Evolutionary conservation across 2,888 invertebrate genomes (phyloP), one percentile per base, ranked within the genome.

Genomic region (Melanostoma scalare): DNA sequence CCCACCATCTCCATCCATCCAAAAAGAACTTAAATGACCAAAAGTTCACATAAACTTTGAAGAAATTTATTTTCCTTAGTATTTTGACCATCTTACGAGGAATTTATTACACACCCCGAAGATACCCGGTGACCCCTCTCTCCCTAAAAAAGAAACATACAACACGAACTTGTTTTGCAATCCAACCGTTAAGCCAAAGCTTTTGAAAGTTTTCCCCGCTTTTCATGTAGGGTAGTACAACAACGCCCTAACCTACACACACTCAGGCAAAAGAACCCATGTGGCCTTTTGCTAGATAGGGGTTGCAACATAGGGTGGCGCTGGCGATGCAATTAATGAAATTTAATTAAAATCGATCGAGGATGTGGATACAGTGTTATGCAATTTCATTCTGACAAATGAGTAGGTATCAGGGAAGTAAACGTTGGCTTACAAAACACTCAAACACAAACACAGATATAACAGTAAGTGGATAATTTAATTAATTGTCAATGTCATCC

Each of bases 271-370:
- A 72, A 67, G 35, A 53, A 53, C 53, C 38, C 61, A 69, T 48
- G 61, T 71, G 65, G 74, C 67, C 40, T 50, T 35, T 50, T 67
- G 65, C 76, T 48, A 67, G n/a, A 44, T 52, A 63, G 10, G 58
- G 69, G 63, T 58, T 65, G 72, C 48, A 35, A 3, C 33, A 50
- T 53, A 33, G 44, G 46, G 38, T 52, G 69, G 63, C 42, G 36
- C 55, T 68, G 73, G 30, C 68, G 74, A 69, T 79, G 84, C 74
- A 84, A 84, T 84, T 84, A 84, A 84, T 84, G 79, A 84, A 48
- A 75, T 84, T 84, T 84, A 79, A 84, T 79, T 84, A 84, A 84
- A 84, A 84, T 84, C 84, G 84, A 84, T 84, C 69, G 65, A 63
- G 60, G 56, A 68, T 52, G 44, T 61, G 58, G 46, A 67, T 52